A percentile compares a stretch with the other conserved stretches of the same genome.
Conservation (phyloP, 2,888 invertebrate genomes). For the Brenthis ino region DNA sequence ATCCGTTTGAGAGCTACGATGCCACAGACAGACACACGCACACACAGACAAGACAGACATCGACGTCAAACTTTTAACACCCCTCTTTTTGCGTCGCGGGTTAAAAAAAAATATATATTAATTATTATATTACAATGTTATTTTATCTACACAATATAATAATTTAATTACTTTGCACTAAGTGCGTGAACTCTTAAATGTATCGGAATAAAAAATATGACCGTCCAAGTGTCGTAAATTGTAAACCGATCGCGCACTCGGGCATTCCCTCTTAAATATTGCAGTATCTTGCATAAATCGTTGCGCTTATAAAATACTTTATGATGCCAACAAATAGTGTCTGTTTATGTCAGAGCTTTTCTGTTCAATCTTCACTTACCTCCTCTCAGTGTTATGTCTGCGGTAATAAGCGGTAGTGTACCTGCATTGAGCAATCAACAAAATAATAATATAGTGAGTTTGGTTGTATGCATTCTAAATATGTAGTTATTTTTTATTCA, state of each 20-base stretch:
- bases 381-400: neutral
- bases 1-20: no score
- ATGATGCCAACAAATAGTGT: slow-evolving; percentile 61
- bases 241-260: slow-evolving; percentile 48
- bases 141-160: neutral
- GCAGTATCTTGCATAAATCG: slow-evolving; percentile 40
- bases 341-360: slow-evolving; percentile 40
- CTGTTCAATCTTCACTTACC: neutral
- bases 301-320: slow-evolving; percentile 55
- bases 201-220: slow-evolving; percentile 43
- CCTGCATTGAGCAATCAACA: no score
- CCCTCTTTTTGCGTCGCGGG: no score
- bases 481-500: no score
- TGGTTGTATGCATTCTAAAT: no score
- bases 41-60: no score
- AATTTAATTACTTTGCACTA: slow-evolving; percentile 3
- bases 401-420: neutral
- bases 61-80: no score
- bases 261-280: slow-evolving; percentile 47
- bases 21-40: no score
- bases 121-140: no score
- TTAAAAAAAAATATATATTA: no score
- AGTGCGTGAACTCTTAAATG: neutral
- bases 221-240: slow-evolving; percentile 51
- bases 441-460: no score